Percentiles rank a stretch among this genome's conserved stretches.
These are phyloP conservation scores for Polypterus bichir DNA, from an alignment of 2,113 vertebrate genomes.

Conservation along the genomic window DNA sequence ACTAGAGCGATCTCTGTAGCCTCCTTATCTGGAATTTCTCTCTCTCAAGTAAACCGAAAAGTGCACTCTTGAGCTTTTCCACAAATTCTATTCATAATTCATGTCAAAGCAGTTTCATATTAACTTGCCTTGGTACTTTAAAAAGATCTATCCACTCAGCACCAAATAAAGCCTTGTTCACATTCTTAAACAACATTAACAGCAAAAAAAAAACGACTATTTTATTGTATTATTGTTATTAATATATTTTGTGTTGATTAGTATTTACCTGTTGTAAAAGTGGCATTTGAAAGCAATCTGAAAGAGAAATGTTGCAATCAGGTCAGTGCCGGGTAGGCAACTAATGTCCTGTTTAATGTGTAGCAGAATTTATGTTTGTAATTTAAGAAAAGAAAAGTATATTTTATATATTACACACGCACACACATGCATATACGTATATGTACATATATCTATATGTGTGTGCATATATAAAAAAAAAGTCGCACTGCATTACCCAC, in stretches of 20 bases:
- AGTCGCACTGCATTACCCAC: too few species aligned
- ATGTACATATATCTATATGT: too few species aligned
- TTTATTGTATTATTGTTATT: too few species aligned
- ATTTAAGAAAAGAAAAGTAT: constrained; percentile 9
- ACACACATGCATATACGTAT: too few species aligned
- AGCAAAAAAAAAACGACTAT: too few species aligned
- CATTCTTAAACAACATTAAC: constrained; percentile 12
- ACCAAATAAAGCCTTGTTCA: constrained; percentile 40
- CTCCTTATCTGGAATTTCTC: too few species aligned
- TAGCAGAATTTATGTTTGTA: background rate
- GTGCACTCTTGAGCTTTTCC: constrained; percentile 22
- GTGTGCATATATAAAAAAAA: too few species aligned
- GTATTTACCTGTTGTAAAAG: constrained; percentile 22
- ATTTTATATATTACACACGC: constrained; percentile 30
- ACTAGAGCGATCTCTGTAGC: too few species aligned
- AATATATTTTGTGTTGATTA: constrained; percentile 36
- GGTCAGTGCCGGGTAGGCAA: constrained; percentile 36
- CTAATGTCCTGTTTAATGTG: too few species aligned
- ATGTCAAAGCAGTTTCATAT: constrained; percentile 36
- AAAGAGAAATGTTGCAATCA: constrained; percentile 33
- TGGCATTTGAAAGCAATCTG: constrained; percentile 33
- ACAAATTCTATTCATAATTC: constrained; percentile 27
- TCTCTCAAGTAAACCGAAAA: constrained; percentile 5
- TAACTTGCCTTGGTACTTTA: constrained; percentile 78
- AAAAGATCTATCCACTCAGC: constrained; percentile 47